A percentile compares a stretch with the other conserved stretches of the same genome.
Evolutionary conservation across 2,113 vertebrate species (phyloP).

Genomic region (Columba livia): DNA sequence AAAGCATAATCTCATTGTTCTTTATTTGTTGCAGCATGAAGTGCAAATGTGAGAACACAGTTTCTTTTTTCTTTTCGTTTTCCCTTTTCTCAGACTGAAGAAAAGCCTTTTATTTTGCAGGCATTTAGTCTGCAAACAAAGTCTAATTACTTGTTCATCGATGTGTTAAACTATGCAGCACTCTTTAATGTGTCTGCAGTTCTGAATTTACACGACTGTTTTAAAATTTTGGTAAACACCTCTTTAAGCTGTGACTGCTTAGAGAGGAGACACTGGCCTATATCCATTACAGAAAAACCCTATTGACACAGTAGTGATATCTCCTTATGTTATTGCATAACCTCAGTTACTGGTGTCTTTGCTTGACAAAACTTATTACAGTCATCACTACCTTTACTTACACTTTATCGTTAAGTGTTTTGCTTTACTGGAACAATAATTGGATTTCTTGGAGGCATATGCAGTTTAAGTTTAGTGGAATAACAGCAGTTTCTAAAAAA

Average conservation of each 20-base stretch:
- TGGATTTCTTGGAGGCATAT: background rate
- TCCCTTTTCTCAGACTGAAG: background rate
- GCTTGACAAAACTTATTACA: background rate
- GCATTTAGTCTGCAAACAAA: background rate
- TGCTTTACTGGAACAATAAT: background rate
- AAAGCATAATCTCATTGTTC: background rate
- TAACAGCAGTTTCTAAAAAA: background rate
- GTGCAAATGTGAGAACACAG: background rate
- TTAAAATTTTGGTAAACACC: background rate
- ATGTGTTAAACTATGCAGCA: conserved; percentile 1
- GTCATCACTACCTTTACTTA: conserved; percentile 9
- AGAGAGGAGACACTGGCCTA: background rate
- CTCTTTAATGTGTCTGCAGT: background rate
- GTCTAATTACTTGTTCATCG: conserved; percentile 47
- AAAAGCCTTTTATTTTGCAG: conserved; percentile 19
- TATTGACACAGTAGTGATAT: background rate
- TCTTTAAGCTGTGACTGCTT: background rate
- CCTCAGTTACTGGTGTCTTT: background rate
- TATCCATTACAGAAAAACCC: background rate
- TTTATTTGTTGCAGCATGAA: background rate
- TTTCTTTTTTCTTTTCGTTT: background rate
- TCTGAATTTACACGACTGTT: background rate
- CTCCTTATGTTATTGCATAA: background rate
- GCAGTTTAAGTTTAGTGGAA: background rate
- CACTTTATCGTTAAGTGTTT: background rate